Evolutionary conservation across 2,113 vertebrate species (phyloP), one percentile per base, ranked within the genome.

Genomic region (Chamaea fasciata): DNA sequence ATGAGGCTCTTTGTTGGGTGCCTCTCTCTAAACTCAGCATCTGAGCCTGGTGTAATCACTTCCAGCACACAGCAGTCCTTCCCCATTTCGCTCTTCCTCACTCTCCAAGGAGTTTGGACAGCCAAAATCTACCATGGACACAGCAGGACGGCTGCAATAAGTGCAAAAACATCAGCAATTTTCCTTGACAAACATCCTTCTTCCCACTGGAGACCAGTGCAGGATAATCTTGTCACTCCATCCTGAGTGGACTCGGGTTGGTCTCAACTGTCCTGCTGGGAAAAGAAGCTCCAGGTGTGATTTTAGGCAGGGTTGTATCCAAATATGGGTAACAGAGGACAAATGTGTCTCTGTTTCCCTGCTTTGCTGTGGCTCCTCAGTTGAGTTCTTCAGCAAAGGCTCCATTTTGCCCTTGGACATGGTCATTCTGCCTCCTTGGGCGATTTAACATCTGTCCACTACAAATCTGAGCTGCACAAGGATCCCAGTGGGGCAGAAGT

Each of bases 331-430:
- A 21, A 13, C 3, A 42, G 47, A 23, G 37, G 33, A 23, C 18
- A 60, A 5, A 33, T 0, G 0, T n/a, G 14, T 41, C 28, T 22
- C 6, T 39, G 6, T 14, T 22, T 70, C 26, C n/a, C 13, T 74
- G 49, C 52, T 78, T 47, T 63, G 6, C 33, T 67, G 20, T 15
- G 65, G 27, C 18, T 63, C 26, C 42, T 42, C 26, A 35, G 31
- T 18, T 42, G 68, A 65, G 56, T 65, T 52, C 70, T 68, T 69
- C n/a, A 83, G 30, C 49, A 53, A 56, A 68, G 37, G 8, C n/a
- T 64, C 22, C 15, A 1, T 60, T 53, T 55, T 81, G 59, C 57
- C 67, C 31, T 50, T 31, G 33, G 39, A 23, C 15, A 3, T n/a
- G 56, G 52, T 33, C 71, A 71, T 55, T 91, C 50, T 63, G 55